Evolutionary conservation across 1,140 invertebrate species (phyloP).

Genomic region (Achroia grisella): DNA sequence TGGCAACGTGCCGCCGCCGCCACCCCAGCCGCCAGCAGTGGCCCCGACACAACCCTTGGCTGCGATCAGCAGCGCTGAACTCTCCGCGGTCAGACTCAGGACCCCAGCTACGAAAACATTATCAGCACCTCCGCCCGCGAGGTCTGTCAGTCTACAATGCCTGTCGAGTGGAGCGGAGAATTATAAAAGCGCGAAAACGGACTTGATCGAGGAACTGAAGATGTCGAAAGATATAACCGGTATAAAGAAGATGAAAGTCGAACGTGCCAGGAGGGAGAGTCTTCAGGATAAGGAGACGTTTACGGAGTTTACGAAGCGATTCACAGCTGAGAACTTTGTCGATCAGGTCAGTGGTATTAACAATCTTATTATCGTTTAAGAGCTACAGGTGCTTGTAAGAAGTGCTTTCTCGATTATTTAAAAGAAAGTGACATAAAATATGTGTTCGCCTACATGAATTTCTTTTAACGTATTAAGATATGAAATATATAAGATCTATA

Average conservation of each 20-base stretch:
- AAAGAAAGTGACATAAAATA: no score
- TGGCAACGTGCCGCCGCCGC: slow-evolving; percentile 70
- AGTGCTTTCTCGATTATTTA: no score
- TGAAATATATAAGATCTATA: no score
- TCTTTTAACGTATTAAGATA: no score
- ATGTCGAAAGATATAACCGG: slow-evolving; percentile 92
- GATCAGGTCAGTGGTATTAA: slow-evolving; percentile 81
- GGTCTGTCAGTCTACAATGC: slow-evolving; percentile 82
- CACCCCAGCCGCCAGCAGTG: slow-evolving; percentile 71
- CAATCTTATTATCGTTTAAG: no score
- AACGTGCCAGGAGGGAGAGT: slow-evolving; percentile 86
- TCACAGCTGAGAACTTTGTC: slow-evolving; percentile 90
- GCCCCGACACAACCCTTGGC: slow-evolving; percentile 79
- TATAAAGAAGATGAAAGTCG: slow-evolving; percentile 92
- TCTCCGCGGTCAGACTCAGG: slow-evolving; percentile 86
- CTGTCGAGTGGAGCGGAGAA: slow-evolving; percentile 78
- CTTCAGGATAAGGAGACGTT: slow-evolving; percentile 86
- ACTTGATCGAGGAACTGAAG: slow-evolving; percentile 92
- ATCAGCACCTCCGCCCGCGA: slow-evolving; percentile 82
- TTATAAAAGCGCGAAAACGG: slow-evolving; percentile 85
- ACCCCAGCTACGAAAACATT: slow-evolving; percentile 85
- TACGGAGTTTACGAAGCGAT: slow-evolving; percentile 86
- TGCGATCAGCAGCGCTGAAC: slow-evolving; percentile 88
- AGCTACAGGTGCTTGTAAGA: no score
- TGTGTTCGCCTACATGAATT: no score